Evolutionary conservation across 2,888 invertebrate species (phyloP).

Genomic region (Agrochola litura): DNA sequence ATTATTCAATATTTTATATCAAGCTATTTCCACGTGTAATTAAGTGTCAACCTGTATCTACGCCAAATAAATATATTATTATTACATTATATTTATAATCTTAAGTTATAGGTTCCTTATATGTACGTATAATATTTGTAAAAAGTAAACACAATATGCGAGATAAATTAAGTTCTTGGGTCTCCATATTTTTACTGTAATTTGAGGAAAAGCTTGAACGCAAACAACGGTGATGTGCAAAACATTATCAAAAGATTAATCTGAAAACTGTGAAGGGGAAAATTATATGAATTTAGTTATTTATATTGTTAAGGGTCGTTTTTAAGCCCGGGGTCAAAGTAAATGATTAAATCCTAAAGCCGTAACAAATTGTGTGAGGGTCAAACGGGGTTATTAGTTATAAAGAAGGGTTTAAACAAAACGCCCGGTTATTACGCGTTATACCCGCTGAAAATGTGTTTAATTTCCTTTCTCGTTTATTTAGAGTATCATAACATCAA

Average conservation of each 20-base stretch:
- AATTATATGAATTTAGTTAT: slow-evolving; percentile 59
- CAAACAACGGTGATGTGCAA: slow-evolving; percentile 22
- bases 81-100: no score
- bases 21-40: no score
- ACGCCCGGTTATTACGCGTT: slow-evolving; percentile 48
- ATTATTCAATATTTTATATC: no score
- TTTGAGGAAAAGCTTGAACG: neutral
- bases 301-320: slow-evolving; percentile 59
- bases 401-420: slow-evolving; percentile 60
- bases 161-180: neutral
- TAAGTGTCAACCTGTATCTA: no score
- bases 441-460: slow-evolving; percentile 58
- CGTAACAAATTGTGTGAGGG: slow-evolving; percentile 67
- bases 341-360: slow-evolving; percentile 65
- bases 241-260: slow-evolving; percentile 50
- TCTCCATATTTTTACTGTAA: slow-evolving; percentile 11
- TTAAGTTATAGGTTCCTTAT: no score
- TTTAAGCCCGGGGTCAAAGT: slow-evolving; percentile 60
- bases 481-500: slow-evolving; percentile 50
- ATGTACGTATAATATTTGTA: neutral
- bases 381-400: slow-evolving; percentile 62
- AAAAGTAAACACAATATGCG: neutral
- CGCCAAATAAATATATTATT: no score
- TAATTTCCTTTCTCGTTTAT: slow-evolving; percentile 62
- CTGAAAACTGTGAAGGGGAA: slow-evolving; percentile 36